Conservation (phyloP, 2,888 invertebrate genomes). For the Chrysodeixis includens region DNA sequence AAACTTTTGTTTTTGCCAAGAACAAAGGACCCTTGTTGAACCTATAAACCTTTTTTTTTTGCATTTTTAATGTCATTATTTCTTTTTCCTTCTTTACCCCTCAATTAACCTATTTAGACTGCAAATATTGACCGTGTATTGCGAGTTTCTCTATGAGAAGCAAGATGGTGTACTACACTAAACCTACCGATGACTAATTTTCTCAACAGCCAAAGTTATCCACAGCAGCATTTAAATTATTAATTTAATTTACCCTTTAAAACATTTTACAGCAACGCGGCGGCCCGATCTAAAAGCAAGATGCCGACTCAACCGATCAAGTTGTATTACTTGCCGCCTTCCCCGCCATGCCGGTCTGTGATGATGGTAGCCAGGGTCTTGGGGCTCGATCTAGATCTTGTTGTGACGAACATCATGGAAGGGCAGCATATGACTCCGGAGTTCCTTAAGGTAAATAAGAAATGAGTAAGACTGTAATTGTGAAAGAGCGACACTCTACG, state of each 20-base stretch:
- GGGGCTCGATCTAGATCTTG: constrained; percentile 90
- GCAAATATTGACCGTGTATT: too few relatives aligned
- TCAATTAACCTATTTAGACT: too few relatives aligned
- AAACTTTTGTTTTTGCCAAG: too few relatives aligned
- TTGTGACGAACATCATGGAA: constrained; percentile 88
- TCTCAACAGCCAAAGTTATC: too few relatives aligned
- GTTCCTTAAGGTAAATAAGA: constrained; percentile 89
- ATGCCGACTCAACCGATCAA: constrained; percentile 87
- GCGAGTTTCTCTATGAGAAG: too few relatives aligned
- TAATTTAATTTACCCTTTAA: not conserved
- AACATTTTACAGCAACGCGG: constrained; percentile 77
- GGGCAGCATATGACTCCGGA: constrained; percentile 91
- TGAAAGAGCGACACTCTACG: too few relatives aligned
- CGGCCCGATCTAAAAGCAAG: constrained; percentile 78
- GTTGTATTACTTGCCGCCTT: constrained; percentile 90
- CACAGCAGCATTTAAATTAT: not conserved
- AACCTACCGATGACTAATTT: too few relatives aligned
- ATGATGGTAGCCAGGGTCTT: constrained; percentile 90
- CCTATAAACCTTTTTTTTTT: too few relatives aligned
- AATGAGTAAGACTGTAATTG: not conserved
- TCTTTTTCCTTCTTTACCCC: too few relatives aligned
- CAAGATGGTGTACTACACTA: too few relatives aligned
- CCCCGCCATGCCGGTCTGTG: constrained; percentile 91
- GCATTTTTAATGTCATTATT: too few relatives aligned
- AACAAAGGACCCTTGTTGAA: too few relatives aligned